Conservation (phyloP, 2,797 vertebrate genomes). For the Anas bahamensis region DNA sequence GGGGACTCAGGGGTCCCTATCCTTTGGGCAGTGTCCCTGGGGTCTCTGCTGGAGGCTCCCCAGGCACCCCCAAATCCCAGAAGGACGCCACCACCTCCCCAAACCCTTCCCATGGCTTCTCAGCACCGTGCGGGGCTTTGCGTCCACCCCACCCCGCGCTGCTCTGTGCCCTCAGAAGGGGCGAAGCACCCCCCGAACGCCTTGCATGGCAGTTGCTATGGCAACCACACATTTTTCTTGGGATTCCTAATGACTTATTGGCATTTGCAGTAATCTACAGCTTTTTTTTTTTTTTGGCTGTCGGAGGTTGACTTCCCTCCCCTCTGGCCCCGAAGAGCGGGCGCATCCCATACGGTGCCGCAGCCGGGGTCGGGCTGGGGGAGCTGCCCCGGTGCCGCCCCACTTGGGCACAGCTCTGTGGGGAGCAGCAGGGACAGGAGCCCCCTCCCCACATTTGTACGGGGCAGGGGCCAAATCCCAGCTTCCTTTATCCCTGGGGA, state of each 20-base stretch:
- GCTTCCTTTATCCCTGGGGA: neutral
- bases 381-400: neutral
- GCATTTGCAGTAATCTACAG: slow-evolving; percentile 71
- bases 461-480: neutral
- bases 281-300: slow-evolving; percentile 6
- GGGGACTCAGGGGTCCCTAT: neutral
- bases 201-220: slow-evolving; percentile 71
- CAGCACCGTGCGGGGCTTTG: neutral
- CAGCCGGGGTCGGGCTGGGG: neutral
- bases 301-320: neutral
- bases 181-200: slow-evolving; percentile 56
- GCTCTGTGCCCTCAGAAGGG: slow-evolving; percentile 40
- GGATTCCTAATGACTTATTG: slow-evolving; percentile 78
- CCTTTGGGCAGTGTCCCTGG: neutral
- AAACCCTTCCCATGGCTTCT: neutral
- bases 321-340: neutral
- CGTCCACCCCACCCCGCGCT: neutral
- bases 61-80: neutral
- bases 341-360: rapidly evolving
- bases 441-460: neutral
- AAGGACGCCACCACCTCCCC: rapidly evolving
- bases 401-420: neutral
- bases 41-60: neutral
- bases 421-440: neutral
- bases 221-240: slow-evolving; percentile 76